Base-by-base conservation (phyloP, 2,797 vertebrate genomes). In the Thaleichthys pacificus region DNA sequence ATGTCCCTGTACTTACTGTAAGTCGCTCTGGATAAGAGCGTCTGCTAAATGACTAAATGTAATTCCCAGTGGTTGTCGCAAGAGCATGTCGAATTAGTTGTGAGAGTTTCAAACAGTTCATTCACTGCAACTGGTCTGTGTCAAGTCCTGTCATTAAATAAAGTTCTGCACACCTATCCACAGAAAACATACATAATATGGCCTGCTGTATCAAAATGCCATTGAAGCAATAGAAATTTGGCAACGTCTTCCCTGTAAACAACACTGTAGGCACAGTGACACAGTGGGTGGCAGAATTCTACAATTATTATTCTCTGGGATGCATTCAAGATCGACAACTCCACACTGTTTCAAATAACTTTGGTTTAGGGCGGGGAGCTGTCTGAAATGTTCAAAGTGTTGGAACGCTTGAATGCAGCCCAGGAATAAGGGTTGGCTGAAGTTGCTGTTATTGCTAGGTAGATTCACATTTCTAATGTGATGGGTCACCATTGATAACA, bases 221-320 rank as follows among this genome's bases (percentile, higher is more conserved):
- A 30, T 47, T 32, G 3, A 81, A 76, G 57, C 51, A 67, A 4
- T 68, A 69, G 71, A 68, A 60, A 84, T 86, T 87, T 89, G 83
- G 88, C 83, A 88, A 89, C 63, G 75, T 79, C 14, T 73, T 87
- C 83, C 79, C 82, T 88, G 87, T 89, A 86, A 89, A 87, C 79
- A 56, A 75, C n/a, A 75, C 68, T 61, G 84, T 80, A 83, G 86
- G 84, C 86, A 88, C 85, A 83, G 86, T 7, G 84, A 85, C 80
- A 74, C 80, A 72, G 83, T 24, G 66, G 54, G 73, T 80, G 64
- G 74, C 82, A 78, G 73, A 86, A 81, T 80, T 77, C 61, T 3
- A 57, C 74, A 78, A 64, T 68, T 32, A 62, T 72, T 62, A 6
- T 12, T n/a, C 61, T 73, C 81, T 17, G 78, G 72, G 81, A 68